Evolutionary conservation across 2,888 invertebrate genomes (phyloP).

Genomic region (Mechanitis messenoides): DNA sequence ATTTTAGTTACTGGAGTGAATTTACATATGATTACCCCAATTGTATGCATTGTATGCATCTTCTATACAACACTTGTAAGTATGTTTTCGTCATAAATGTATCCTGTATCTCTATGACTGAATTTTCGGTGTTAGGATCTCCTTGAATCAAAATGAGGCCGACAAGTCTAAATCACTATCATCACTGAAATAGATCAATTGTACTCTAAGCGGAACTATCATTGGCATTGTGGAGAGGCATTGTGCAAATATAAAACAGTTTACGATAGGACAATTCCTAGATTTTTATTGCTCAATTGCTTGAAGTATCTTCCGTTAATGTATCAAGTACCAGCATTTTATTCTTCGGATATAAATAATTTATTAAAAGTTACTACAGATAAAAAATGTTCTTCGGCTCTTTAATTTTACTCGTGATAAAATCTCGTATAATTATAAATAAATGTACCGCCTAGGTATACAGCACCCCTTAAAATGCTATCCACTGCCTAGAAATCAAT

Average conservation of each 20-base stretch:
- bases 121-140: neutral
- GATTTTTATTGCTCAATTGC: slow-evolving; percentile 4
- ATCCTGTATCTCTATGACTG: slow-evolving; percentile 8
- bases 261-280: neutral
- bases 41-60: slow-evolving; percentile 91
- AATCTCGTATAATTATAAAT: neutral
- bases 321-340: neutral
- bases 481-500: too few species aligned
- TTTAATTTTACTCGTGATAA: neutral
- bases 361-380: too few species aligned
- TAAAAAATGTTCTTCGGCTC: neutral
- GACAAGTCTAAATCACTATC: slow-evolving; percentile 7
- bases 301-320: neutral
- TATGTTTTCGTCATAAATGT: slow-evolving; percentile 42
- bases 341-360: too few species aligned
- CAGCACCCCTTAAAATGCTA: too few species aligned
- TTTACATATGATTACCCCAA: slow-evolving; percentile 85
- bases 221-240: slow-evolving; percentile 10
- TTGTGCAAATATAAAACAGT: slow-evolving; percentile 8
- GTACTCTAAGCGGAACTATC: slow-evolving; percentile 10
- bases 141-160: slow-evolving; percentile 11
- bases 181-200: slow-evolving; percentile 15
- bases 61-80: slow-evolving; percentile 94
- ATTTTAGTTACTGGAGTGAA: slow-evolving; percentile 86
- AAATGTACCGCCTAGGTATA: too few species aligned